phyloP scores from a whole-genome alignment of 2,113 vertebrate genomes.

The Pteropus alecto region DNA sequence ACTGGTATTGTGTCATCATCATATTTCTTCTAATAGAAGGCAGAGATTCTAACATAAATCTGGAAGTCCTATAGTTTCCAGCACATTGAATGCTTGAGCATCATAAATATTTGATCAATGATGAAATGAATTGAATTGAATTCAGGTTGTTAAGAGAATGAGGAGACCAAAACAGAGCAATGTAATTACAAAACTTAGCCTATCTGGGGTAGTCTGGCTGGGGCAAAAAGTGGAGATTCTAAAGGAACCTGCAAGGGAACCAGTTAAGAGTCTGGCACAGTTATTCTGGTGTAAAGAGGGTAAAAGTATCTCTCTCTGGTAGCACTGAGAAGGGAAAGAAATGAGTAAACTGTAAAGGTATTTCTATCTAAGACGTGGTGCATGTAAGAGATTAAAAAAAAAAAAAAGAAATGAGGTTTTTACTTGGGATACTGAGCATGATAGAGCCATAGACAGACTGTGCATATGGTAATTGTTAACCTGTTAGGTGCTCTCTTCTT shows the following conservation, averaged over 20 bases:
- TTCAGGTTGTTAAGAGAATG: constrained; percentile 28
- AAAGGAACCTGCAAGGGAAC: not conserved
- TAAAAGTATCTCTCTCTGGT: not conserved
- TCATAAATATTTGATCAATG: constrained; percentile 58
- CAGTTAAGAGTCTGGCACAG: not conserved
- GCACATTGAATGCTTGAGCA: not conserved
- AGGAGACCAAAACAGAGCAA: constrained; percentile 25
- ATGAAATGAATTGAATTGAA: constrained; percentile 41
- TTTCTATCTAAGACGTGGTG: constrained; percentile 18
- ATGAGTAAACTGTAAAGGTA: constrained; percentile 13
- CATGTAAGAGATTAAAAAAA: not conserved
- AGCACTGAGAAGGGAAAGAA: not conserved
- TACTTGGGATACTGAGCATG: not conserved
- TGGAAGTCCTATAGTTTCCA: not conserved
- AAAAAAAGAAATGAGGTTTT: not conserved
- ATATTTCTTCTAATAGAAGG: constrained; percentile 34
- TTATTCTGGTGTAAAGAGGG: constrained; percentile 42
- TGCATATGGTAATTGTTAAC: not conserved
- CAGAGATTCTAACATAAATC: constrained; percentile 21
- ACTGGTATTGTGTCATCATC: not conserved
- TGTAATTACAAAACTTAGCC: constrained; percentile 40
- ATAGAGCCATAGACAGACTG: not conserved
- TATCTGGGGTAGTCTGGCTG: not conserved
- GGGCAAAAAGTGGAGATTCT: not conserved
- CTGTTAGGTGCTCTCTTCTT: not conserved